Conservation (phyloP, 1,140 invertebrate genomes). For the Drosophila sturtevanti region DNA sequence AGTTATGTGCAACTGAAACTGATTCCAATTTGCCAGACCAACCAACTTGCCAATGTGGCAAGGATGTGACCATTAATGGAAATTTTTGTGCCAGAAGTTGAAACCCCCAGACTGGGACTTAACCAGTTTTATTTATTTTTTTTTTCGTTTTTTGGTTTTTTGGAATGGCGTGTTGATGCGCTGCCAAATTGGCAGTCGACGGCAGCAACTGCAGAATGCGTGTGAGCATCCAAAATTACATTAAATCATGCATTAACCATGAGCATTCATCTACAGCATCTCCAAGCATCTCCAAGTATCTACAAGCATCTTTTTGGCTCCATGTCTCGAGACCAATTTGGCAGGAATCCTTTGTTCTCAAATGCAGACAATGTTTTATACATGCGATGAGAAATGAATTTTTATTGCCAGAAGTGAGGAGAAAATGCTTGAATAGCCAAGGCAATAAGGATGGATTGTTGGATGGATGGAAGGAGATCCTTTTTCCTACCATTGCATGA, state of each 20-base stretch:
- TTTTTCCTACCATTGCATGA: slow-evolving; percentile 35
- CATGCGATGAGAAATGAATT: slow-evolving; percentile 69
- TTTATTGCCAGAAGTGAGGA: slow-evolving; percentile 62
- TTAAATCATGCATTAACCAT: slow-evolving; percentile 81
- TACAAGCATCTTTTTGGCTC: not conserved
- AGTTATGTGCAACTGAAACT: slow-evolving; percentile 66
- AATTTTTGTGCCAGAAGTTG: slow-evolving; percentile 50
- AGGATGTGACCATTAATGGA: slow-evolving; percentile 77
- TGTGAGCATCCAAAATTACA: slow-evolving; percentile 66
- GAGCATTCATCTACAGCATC: slow-evolving; percentile 30
- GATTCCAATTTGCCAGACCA: slow-evolving; percentile 79
- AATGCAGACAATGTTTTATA: slow-evolving; percentile 65
- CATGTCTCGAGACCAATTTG: slow-evolving; percentile 59
- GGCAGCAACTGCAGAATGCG: slow-evolving; percentile 56
- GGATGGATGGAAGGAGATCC: not conserved
- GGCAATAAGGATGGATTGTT: too few species aligned
- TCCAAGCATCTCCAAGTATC: slow-evolving; percentile 2
- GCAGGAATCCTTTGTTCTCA: slow-evolving; percentile 70
- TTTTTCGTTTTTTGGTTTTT: slow-evolving; percentile 13
- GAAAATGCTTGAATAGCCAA: slow-evolving; percentile 18
- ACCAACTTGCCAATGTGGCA: slow-evolving; percentile 30
- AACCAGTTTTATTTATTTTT: slow-evolving; percentile 2
- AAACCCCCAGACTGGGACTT: slow-evolving; percentile 29
- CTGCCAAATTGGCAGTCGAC: slow-evolving; percentile 65
- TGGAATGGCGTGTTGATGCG: slow-evolving; percentile 78